Evolutionary conservation across 2,113 vertebrate species (phyloP).

Genomic region (Calyptomena viridis): DNA sequence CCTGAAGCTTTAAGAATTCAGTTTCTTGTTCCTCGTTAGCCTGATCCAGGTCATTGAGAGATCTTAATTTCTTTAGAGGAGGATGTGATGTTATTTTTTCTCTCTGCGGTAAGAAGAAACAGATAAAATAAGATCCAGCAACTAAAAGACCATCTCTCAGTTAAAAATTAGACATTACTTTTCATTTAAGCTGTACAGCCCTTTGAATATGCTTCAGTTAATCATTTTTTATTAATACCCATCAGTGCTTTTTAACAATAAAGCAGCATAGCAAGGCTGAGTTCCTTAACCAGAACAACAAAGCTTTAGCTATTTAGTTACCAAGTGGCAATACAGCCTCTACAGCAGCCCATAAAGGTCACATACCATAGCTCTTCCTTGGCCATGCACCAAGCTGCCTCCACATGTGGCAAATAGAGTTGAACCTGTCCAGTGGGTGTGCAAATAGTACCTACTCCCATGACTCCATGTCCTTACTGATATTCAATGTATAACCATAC

Average conservation of each 20-base stretch:
- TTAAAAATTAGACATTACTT: not conserved
- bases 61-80: constrained; percentile 94
- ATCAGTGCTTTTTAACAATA: not conserved
- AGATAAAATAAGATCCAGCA: not conserved
- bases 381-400: not conserved
- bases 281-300: not conserved
- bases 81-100: constrained; percentile 93
- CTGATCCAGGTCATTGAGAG: constrained; percentile 96
- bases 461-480: not conserved
- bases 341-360: not conserved
- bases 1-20: constrained; percentile 96
- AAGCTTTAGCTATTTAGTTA: not conserved
- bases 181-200: not conserved
- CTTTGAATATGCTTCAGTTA: not conserved
- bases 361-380: not conserved
- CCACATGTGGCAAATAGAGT: not conserved
- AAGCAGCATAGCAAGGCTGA: not conserved
- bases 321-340: not conserved
- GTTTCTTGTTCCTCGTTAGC: constrained; percentile 97
- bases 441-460: not conserved
- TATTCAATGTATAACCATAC: not conserved
- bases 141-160: not conserved
- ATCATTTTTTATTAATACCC: not conserved
- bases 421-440: not conserved
- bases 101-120: constrained; percentile 77